A percentile compares a stretch with the other conserved stretches of the same genome.
phyloP scores from a whole-genome alignment of 2,113 vertebrate genomes.

The Scomber colias region DNA sequence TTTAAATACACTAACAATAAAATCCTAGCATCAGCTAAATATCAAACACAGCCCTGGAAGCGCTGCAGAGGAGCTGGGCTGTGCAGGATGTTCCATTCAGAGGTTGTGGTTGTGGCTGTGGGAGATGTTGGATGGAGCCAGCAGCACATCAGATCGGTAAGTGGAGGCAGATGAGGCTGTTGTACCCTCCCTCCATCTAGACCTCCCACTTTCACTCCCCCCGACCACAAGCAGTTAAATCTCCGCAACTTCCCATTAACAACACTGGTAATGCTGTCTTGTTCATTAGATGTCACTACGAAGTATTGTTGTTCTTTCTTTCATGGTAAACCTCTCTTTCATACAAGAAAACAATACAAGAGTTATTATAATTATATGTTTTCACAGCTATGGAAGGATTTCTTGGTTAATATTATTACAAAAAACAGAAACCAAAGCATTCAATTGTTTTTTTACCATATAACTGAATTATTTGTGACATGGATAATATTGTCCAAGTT shows the following conservation, averaged over 20 bases:
- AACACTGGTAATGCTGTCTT: conserved; percentile 37
- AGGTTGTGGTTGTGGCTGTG: conserved; percentile 72
- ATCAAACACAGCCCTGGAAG: conserved; percentile 63
- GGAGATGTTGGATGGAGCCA: conserved; percentile 59
- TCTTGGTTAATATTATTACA: neutral
- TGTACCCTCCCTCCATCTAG: conserved; percentile 53
- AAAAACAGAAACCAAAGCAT: conserved; percentile 4
- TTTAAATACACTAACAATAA: conserved; percentile 44
- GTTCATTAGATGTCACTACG: conserved; percentile 22
- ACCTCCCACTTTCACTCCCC: conserved; percentile 72
- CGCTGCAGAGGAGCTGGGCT: conserved; percentile 45
- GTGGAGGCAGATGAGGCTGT: conserved; percentile 74
- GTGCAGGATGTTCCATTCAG: conserved; percentile 63
- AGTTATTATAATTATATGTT: conserved; percentile 13
- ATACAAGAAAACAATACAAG: neutral
- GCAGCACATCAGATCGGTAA: conserved; percentile 71
- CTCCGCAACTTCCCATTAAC: conserved; percentile 46
- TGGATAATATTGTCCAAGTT: neutral
- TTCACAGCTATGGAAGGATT: conserved; percentile 13
- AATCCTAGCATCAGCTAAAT: conserved; percentile 72
- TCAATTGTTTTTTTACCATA: too few relatives aligned
- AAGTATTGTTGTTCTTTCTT: conserved; percentile 14
- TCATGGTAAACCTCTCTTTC: neutral
- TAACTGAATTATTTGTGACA: too few relatives aligned
- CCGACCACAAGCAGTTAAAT: conserved; percentile 65